Evolutionary conservation across 2,797 vertebrate species (phyloP).

Genomic region (Pagetopsis macropterus): DNA sequence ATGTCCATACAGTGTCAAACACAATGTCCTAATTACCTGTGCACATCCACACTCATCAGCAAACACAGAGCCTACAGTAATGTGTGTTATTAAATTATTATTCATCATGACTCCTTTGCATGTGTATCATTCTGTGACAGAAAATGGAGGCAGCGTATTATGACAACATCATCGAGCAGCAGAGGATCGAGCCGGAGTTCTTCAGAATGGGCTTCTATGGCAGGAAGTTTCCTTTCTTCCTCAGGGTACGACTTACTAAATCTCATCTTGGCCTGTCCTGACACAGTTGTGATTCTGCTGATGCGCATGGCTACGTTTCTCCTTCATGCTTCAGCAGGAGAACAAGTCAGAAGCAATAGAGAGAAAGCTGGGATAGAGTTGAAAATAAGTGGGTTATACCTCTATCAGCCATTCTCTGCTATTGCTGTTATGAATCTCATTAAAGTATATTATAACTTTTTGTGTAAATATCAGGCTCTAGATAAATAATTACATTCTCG

Average conservation of each 20-base stretch:
- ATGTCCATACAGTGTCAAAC: constrained; percentile 18
- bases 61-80: constrained; percentile 36
- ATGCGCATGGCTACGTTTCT: constrained; percentile 1
- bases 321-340: constrained; percentile 17
- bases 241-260: constrained; percentile 86
- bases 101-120: constrained; percentile 42
- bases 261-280: constrained; percentile 7
- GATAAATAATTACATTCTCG: neutral
- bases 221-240: constrained; percentile 98
- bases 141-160: constrained; percentile 99
- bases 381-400: neutral
- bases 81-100: constrained; percentile 58
- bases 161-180: constrained; percentile 98
- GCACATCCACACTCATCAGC: constrained; percentile 37
- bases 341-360: neutral
- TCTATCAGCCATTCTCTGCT: neutral
- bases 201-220: constrained; percentile 98
- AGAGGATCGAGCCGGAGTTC: constrained; percentile 97
- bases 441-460: neutral
- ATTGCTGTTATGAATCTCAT: neutral
- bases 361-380: neutral
- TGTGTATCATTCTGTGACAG: constrained; percentile 76
- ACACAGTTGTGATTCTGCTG: constrained; percentile 44
- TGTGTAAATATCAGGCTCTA: neutral
- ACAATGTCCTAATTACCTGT: constrained; percentile 55